A percentile compares a stretch with the other conserved stretches of the same genome.
These are phyloP conservation scores for Crax fasciolata DNA, from an alignment of 2,797 vertebrate genomes.

Conservation along the genomic window DNA sequence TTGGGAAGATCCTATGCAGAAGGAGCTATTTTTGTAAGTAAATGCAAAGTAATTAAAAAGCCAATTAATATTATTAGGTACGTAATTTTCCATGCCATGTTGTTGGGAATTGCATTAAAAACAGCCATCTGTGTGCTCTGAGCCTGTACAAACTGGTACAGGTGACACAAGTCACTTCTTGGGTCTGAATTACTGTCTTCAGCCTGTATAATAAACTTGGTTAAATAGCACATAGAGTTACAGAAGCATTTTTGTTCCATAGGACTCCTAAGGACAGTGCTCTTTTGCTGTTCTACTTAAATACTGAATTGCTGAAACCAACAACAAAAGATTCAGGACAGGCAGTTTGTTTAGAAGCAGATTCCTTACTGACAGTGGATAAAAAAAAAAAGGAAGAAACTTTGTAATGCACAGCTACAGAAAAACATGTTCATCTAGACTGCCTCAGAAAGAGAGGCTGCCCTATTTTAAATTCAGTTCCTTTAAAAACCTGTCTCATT, in stretches of 20 bases:
- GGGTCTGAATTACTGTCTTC: not conserved
- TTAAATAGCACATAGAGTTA: not conserved
- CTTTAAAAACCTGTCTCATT: not conserved
- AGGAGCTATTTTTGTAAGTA: conserved; percentile 93
- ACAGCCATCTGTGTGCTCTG: not conserved
- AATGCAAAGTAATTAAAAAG: not conserved
- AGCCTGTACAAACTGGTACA: not conserved
- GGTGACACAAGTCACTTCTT: not conserved
- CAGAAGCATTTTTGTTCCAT: not conserved
- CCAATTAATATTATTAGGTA: not conserved
- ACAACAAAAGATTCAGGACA: not conserved
- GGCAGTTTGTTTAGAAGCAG: not conserved
- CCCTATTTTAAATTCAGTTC: not conserved
- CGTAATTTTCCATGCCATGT: not conserved
- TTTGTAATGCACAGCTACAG: not conserved
- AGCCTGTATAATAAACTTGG: not conserved
- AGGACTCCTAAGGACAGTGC: not conserved
- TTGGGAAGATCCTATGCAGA: conserved; percentile 91
- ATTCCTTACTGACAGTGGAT: not conserved
- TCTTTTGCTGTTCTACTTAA: not conserved
- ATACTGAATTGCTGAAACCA: conserved; percentile 8
- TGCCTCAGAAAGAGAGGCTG: not conserved
- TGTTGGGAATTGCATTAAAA: not conserved
- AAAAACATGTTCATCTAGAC: not conserved
- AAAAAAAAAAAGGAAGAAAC: not conserved